Evolutionary conservation across 2,888 invertebrate species (phyloP).

Genomic region (Tetragonisca angustula): DNA sequence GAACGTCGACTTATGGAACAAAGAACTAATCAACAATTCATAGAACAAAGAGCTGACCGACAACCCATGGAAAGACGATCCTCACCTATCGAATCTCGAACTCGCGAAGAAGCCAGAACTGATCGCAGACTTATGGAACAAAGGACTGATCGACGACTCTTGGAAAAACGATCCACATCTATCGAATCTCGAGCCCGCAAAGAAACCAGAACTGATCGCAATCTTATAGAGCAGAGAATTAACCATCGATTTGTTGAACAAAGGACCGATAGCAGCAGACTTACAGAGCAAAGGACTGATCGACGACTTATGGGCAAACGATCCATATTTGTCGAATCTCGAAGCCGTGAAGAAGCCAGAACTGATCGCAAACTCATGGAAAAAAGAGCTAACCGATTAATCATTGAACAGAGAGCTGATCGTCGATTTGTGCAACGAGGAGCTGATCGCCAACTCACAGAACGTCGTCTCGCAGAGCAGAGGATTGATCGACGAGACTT

Average conservation of each 20-base stretch:
- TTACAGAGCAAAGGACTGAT: not conserved
- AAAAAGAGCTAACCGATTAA: not conserved
- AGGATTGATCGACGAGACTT: slow-evolving; percentile 18
- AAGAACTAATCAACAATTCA: not conserved
- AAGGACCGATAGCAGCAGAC: not conserved
- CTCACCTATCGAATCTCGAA: not conserved
- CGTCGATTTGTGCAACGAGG: not conserved
- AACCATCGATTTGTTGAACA: not conserved
- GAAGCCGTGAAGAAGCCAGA: not conserved
- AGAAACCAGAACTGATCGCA: not conserved
- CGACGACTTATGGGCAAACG: not conserved
- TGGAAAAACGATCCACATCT: not conserved
- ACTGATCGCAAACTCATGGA: not conserved
- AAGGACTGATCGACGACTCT: not conserved
- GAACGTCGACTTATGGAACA: not conserved
- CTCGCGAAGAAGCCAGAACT: not conserved
- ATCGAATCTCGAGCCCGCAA: not conserved
- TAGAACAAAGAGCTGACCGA: not conserved
- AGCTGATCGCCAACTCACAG: not conserved
- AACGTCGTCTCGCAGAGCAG: not conserved
- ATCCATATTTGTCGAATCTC: too few relatives aligned
- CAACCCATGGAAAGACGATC: not conserved
- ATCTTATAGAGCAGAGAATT: not conserved
- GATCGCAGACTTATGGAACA: not conserved
- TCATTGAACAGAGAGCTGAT: not conserved